A percentile compares a stretch with the other conserved stretches of the same genome.
Conservation (phyloP, 2,888 invertebrate species). For the Caenorhabditis zanzibari region DNA sequence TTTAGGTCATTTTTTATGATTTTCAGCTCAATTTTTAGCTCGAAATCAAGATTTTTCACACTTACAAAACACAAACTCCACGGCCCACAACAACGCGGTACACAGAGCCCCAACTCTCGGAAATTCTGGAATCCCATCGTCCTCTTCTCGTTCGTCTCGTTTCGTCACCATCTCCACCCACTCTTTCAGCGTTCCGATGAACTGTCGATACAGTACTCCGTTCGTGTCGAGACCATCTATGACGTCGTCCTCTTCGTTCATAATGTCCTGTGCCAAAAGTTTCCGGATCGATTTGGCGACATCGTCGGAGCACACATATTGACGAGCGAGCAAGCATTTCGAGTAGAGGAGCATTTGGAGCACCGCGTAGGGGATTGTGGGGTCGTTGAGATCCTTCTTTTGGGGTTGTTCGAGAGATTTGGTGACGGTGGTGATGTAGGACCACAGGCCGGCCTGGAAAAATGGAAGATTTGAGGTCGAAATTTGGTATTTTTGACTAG, state of each 20-base stretch:
- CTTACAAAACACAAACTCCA: conserved; percentile 38
- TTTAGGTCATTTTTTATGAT: no score
- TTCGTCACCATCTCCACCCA: neutral
- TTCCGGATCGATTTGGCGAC: neutral
- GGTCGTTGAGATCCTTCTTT: no score
- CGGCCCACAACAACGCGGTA: neutral
- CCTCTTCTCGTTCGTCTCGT: neutral
- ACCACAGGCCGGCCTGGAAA: no score
- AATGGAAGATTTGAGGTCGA: no score
- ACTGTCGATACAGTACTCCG: neutral
- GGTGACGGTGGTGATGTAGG: no score
- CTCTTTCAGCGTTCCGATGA: neutral
- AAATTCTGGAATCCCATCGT: conserved; percentile 2
- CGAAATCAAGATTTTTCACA: neutral
- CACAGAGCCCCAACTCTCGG: conserved; percentile 30
- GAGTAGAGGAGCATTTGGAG: no score
- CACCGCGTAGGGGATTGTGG: no score
- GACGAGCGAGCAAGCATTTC: neutral
- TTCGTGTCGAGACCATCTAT: neutral
- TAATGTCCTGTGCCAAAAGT: neutral
- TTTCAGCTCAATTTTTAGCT: no score
- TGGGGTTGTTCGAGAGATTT: no score
- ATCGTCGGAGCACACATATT: neutral
- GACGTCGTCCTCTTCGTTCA: neutral
- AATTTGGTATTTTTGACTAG: no score